Conservation (phyloP, 2,113 vertebrate genomes). For the Hypomesus transpacificus region DNA sequence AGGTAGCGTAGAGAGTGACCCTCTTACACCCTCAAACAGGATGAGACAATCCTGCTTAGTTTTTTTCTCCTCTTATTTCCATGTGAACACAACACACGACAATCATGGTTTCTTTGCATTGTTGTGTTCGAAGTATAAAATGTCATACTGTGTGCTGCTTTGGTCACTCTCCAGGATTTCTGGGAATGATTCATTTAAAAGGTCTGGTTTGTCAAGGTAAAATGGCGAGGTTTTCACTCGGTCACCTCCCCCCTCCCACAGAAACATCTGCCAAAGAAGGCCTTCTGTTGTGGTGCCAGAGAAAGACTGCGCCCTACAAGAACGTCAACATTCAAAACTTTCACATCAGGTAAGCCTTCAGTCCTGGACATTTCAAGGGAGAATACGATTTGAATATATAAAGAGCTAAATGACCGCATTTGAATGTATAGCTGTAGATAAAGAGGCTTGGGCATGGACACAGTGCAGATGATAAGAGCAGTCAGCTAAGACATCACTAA, state of each 20-base stretch:
- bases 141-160: too few relatives aligned
- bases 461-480: not conserved
- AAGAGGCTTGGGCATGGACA: not conserved
- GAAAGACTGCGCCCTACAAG: conserved; percentile 98
- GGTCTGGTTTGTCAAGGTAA: too few relatives aligned
- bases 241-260: conserved; percentile 41
- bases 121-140: too few relatives aligned
- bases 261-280: conserved; percentile 99
- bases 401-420: not conserved
- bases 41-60: too few relatives aligned
- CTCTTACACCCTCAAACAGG: too few relatives aligned
- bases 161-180: conserved; percentile 32
- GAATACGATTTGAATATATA: not conserved
- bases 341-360: conserved; percentile 86
- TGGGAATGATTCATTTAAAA: too few relatives aligned
- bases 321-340: conserved; percentile 99
- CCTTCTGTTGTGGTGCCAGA: conserved; percentile 96
- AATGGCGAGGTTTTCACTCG: not conserved
- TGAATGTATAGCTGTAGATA: not conserved
- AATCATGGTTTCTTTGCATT: too few relatives aligned
- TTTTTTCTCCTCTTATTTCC: not conserved
- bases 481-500: conserved; percentile 2
- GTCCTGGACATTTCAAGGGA: not conserved
- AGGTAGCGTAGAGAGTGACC: conserved; percentile 64
- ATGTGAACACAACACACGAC: too few relatives aligned